These are phyloP conservation scores for Anguilla rostrata DNA, from an alignment of 2,113 vertebrate genomes.

Conservation along the genomic window DNA sequence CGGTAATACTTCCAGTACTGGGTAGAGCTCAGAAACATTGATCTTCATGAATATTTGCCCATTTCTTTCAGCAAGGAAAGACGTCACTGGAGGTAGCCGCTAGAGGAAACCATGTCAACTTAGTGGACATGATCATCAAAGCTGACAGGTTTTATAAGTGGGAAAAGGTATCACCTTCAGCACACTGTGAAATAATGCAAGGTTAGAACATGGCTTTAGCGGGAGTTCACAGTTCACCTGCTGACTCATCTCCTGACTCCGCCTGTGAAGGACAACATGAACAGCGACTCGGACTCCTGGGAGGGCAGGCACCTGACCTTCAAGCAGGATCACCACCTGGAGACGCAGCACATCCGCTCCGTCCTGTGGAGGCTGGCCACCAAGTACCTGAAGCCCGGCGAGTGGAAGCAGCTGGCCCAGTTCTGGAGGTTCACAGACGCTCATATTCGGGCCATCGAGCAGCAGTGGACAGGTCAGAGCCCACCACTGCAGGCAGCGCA, in stretches of 20 bases:
- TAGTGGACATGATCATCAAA: conserved; percentile 92
- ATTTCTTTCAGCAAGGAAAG: conserved; percentile 79
- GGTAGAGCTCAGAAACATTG: background rate
- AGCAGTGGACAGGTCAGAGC: conserved; percentile 85
- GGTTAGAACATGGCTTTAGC: background rate
- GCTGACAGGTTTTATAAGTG: conserved; percentile 83
- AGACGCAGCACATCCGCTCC: conserved; percentile 80
- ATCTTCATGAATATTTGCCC: background rate
- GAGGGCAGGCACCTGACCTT: conserved; percentile 72
- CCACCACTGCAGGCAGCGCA: background rate
- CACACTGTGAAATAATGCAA: background rate
- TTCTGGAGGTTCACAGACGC: conserved; percentile 84
- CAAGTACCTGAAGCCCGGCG: conserved; percentile 70
- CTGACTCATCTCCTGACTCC: background rate
- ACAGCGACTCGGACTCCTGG: conserved; percentile 58
- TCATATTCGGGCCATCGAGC: conserved; percentile 81
- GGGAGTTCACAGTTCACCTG: background rate
- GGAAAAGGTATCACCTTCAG: conserved; percentile 71
- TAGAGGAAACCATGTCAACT: conserved; percentile 77
- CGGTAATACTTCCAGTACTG: background rate
- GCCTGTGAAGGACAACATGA: conserved; percentile 66
- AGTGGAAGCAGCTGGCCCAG: conserved; percentile 85
- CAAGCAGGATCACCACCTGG: conserved; percentile 79
- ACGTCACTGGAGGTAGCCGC: conserved; percentile 82
- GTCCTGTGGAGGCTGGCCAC: conserved; percentile 84